A percentile compares a stretch with the other conserved stretches of the same genome.
phyloP scores from a whole-genome alignment of 2,113 vertebrate species.

The Desmodus rotundus region DNA sequence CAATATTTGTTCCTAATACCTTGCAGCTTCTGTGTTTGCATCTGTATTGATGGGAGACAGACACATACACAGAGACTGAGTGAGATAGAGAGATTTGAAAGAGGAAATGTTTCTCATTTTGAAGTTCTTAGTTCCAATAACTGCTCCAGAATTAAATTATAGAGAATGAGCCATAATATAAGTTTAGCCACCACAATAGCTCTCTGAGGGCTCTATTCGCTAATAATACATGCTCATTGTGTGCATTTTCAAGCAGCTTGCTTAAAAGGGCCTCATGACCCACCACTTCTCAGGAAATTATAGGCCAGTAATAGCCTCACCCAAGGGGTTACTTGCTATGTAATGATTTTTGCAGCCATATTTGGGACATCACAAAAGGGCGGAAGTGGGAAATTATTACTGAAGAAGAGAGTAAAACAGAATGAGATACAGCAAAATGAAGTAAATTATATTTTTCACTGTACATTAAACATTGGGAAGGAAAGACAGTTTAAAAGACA shows the following conservation, averaged over 20 bases:
- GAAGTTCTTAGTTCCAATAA: conserved; percentile 43
- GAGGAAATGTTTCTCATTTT: conserved; percentile 15
- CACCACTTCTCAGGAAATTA: conserved; percentile 76
- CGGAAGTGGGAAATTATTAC: conserved; percentile 7
- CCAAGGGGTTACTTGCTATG: conserved; percentile 59
- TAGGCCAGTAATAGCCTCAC: conserved; percentile 67
- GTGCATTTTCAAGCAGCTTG: conserved; percentile 70
- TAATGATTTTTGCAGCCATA: conserved; percentile 65
- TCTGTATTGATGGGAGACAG: neutral
- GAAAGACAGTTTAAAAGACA: neutral
- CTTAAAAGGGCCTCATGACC: conserved; percentile 75
- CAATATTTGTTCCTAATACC: neutral
- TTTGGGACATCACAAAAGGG: conserved; percentile 48
- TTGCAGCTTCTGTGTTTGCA: neutral
- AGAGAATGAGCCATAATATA: conserved; percentile 75
- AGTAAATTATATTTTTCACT: conserved; percentile 48
- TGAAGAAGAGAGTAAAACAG: conserved; percentile 30
- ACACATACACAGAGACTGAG: neutral
- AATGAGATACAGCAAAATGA: conserved; percentile 33
- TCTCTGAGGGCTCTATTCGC: conserved; percentile 71
- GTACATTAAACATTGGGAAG: conserved; percentile 23
- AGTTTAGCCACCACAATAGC: conserved; percentile 69
- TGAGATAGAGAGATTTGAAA: neutral
- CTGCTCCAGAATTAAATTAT: conserved; percentile 74
- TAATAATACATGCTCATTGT: conserved; percentile 74